Conservation (phyloP, 1,140 invertebrate species). For the Caerostris extrusa region DNA sequence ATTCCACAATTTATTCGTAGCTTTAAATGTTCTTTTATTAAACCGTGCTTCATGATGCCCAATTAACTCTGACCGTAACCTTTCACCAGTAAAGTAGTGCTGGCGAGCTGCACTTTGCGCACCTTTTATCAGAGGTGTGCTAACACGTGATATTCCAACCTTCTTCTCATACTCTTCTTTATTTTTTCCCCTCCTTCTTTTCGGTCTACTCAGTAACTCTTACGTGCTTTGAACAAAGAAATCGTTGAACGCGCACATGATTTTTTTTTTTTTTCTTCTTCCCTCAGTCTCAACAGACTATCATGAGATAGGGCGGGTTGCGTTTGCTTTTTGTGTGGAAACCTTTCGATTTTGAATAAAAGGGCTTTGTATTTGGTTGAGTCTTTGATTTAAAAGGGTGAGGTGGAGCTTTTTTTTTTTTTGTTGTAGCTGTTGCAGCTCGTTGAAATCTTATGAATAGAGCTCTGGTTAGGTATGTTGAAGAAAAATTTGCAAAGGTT, state of each 20-base stretch:
- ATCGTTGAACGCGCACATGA: background rate
- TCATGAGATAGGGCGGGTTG: background rate
- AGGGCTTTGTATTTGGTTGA: background rate
- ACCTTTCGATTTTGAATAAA: background rate
- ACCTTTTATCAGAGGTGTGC: conserved; percentile 13
- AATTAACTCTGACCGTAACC: conserved; percentile 61
- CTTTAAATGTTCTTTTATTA: background rate
- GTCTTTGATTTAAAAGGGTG: background rate
- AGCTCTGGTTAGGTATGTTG: background rate
- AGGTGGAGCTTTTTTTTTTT: background rate
- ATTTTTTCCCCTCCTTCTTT: background rate
- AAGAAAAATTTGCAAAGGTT: background rate
- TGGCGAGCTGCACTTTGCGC: conserved; percentile 35
- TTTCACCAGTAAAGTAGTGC: conserved; percentile 47
- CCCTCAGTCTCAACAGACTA: background rate
- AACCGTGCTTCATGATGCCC: conserved; percentile 50
- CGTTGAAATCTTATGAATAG: background rate
- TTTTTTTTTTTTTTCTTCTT: background rate
- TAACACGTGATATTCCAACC: conserved; percentile 22
- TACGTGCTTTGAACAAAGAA: background rate
- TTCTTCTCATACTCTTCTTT: background rate
- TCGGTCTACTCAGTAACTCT: background rate
- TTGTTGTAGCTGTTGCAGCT: background rate
- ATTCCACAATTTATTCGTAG: background rate
- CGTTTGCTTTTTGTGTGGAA: background rate